Percentiles rank a stretch among this genome's conserved stretches.
Conservation (phyloP, 2,113 vertebrate genomes). For the Laticauda colubrina region DNA sequence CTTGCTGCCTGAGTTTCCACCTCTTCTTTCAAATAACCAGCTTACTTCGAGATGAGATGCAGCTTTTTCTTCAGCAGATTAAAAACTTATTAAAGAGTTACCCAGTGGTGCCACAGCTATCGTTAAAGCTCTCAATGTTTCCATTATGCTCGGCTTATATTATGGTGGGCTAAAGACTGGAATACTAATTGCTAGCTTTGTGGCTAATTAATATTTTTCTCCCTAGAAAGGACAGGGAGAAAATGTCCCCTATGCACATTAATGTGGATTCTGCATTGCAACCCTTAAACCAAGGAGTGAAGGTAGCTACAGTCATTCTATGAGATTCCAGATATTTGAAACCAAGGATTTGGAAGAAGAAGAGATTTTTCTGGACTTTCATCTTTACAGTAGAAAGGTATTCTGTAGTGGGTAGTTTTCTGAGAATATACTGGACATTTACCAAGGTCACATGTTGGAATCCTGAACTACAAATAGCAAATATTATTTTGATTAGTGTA, state of each 20-base stretch:
- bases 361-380: neutral
- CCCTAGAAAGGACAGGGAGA: conserved; percentile 1
- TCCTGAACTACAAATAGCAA: neutral
- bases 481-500: neutral
- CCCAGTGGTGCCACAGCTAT: conserved; percentile 29
- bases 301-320: neutral
- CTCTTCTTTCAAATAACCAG: conserved; percentile 31
- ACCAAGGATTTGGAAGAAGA: neutral
- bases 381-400: neutral
- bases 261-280: neutral
- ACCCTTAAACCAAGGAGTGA: neutral
- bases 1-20: neutral
- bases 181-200: conserved; percentile 34
- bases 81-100: conserved; percentile 45
- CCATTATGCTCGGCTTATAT: conserved; percentile 24
- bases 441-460: neutral
- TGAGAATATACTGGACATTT: neutral
- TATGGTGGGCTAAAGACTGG: neutral
- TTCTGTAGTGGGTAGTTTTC: neutral
- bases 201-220: conserved; percentile 24
- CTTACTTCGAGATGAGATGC: conserved; percentile 19
- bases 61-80: conserved; percentile 1
- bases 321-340: neutral
- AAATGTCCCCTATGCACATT: neutral
- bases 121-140: conserved; percentile 24